These are phyloP conservation scores for Typhlichthys subterraneus DNA, from an alignment of 2,797 vertebrate species.

Conservation along the genomic window DNA sequence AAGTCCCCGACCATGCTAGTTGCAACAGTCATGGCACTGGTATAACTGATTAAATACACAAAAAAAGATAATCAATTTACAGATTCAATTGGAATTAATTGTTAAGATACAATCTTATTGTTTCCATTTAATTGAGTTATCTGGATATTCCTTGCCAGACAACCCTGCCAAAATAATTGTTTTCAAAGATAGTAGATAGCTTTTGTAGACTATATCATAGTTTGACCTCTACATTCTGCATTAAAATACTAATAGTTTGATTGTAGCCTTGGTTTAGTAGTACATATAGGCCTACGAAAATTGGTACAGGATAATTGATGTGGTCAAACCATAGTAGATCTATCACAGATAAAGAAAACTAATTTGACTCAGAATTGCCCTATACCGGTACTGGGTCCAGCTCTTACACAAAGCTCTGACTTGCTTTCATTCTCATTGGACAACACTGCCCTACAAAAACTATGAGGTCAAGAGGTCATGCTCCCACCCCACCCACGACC, in stretches of 20 bases:
- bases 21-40: not conserved
- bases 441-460: conserved; percentile 33
- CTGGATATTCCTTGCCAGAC: too few relatives aligned
- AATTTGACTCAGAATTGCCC: not conserved
- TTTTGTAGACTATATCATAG: too few relatives aligned
- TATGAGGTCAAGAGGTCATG: conserved; percentile 52
- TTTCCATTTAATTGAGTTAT: too few relatives aligned
- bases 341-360: not conserved
- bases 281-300: not conserved
- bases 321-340: not conserved
- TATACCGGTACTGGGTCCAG: conserved; percentile 10
- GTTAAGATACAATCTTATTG: too few relatives aligned
- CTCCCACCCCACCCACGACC: conserved; percentile 42
- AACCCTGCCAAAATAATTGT: too few relatives aligned
- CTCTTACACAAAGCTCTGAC: conserved; percentile 45
- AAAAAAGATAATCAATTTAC: not conserved
- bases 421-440: conserved; percentile 32
- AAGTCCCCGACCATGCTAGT: not conserved
- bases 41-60: not conserved
- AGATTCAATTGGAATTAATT: too few relatives aligned
- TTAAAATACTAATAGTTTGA: not conserved
- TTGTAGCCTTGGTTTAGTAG: not conserved
- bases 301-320: not conserved
- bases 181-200: too few relatives aligned
- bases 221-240: too few relatives aligned